Evolutionary conservation across 2,888 invertebrate genomes (phyloP).

Genomic region (Aporophyla nigra): DNA sequence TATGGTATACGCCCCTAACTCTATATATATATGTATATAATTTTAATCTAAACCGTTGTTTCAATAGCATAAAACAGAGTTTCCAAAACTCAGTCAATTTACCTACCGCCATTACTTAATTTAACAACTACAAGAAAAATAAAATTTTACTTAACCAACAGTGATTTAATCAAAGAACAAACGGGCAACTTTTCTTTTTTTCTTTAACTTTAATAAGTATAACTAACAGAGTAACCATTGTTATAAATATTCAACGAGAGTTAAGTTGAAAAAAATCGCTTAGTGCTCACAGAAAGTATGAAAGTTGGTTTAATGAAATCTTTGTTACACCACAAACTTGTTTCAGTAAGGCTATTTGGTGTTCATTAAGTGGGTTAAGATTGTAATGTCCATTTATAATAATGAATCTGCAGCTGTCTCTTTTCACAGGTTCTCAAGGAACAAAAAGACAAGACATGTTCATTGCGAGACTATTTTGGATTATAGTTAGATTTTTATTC

Average conservation of each 20-base stretch:
- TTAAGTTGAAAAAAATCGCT: conserved; percentile 31
- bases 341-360: conserved; percentile 25
- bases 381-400: background rate
- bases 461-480: background rate
- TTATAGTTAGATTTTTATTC: background rate
- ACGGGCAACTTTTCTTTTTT: conserved; percentile 11
- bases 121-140: conserved; percentile 31
- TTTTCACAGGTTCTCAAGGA: too few species aligned
- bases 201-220: conserved; percentile 19
- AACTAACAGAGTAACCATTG: conserved; percentile 39
- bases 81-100: background rate
- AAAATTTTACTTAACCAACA: conserved; percentile 11
- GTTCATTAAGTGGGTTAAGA: background rate
- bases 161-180: conserved; percentile 48
- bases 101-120: background rate
- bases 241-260: conserved; percentile 32
- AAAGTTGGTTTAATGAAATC: conserved; percentile 41
- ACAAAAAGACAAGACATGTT: background rate
- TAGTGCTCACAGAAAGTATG: conserved; percentile 31
- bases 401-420: background rate
- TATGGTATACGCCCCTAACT: background rate
- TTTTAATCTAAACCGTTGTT: background rate
- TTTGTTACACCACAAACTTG: conserved; percentile 17
- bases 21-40: background rate
- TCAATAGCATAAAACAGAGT: background rate